Evolutionary conservation across 2,888 invertebrate genomes (phyloP), one percentile per base, ranked within the genome.

Genomic region (Eupithecia tripunctaria): DNA sequence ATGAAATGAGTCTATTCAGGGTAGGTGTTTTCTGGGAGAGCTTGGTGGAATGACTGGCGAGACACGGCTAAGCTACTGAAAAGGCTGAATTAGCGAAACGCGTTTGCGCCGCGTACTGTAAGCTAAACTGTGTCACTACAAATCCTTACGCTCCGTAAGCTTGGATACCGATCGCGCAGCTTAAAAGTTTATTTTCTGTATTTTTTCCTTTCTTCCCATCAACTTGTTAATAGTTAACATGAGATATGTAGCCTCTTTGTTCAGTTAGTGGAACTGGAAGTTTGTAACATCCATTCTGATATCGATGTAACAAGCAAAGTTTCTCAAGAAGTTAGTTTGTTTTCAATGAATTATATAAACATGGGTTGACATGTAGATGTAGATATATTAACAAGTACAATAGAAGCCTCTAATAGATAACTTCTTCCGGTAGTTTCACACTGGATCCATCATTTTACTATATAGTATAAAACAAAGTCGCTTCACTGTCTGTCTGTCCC

Each of bases 301-400:
- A 64, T 64, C 25, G 14, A 64, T 6, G 41, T 64, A 64, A 64
- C 64, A 64, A 64, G 64, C 38, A 25, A 36, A 64, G 38, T 64
- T 64, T 38, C 21, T 60, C 21, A 8, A 29, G 7, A 36, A 47
- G 14, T 64, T 21, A 32, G 64, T 64, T 38, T 0, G 38, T 64
- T 64, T 64, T 36, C 36, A 38, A 38, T 36, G 32, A 63, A 36
- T 63, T 62, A 32, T 32, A 63, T 63, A 3, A 51, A 51, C n/a
- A 51, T 21, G 10, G 47, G 47, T 21, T 51, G 21, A 21, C 47
- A 51, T 47, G 41, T 36, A 41, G 12, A 38, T 41, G 18, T n/a
- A 6, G 47, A 6, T 47, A 43, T 47, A 47, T 47, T 47, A 47
- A 18, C 12, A n/a, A n/a, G 47, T n/a, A n/a, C n/a, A 1, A 21